phyloP scores from a whole-genome alignment of 2,888 invertebrate species.

The Temnothorax unifasciatus region DNA sequence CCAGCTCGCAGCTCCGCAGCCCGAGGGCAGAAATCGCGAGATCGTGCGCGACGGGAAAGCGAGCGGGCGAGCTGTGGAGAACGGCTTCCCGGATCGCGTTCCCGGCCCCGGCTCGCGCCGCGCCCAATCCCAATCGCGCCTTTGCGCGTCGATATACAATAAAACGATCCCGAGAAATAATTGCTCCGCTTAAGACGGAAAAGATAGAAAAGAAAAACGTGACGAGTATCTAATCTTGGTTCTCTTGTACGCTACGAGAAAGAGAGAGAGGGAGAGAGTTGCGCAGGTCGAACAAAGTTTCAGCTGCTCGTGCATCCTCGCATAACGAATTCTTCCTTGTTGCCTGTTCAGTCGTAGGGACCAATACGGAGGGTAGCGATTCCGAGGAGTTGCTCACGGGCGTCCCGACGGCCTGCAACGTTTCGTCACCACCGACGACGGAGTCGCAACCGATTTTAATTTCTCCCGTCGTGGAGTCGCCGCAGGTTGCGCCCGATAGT shows the following conservation, averaged over 20 bases:
- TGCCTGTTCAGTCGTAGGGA: slow-evolving; percentile 80
- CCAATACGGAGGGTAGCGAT: slow-evolving; percentile 84
- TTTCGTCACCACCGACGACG: slow-evolving; percentile 78
- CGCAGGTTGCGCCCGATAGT: slow-evolving; percentile 68
- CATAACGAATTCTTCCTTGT: slow-evolving; percentile 55
- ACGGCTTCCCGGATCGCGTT: slow-evolving; percentile 28
- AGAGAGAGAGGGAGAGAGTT: slow-evolving; percentile 45
- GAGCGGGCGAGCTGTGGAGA: slow-evolving; percentile 5
- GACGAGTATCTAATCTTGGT: neutral
- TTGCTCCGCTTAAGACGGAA: neutral
- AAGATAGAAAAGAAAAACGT: neutral
- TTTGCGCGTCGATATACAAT: slow-evolving; percentile 27
- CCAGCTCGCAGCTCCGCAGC: neutral
- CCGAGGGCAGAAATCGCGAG: slow-evolving; percentile 29
- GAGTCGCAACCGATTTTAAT: slow-evolving; percentile 71
- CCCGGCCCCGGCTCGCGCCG: neutral
- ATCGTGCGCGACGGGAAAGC: slow-evolving; percentile 30
- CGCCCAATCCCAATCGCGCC: slow-evolving; percentile 27
- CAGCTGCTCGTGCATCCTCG: neutral
- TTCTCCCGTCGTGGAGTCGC: slow-evolving; percentile 62
- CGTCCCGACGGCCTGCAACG: slow-evolving; percentile 81
- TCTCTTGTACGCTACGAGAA: neutral
- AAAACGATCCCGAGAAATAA: slow-evolving; percentile 1
- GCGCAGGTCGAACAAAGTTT: neutral
- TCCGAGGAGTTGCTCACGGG: slow-evolving; percentile 83